These are phyloP conservation scores for Fragum fragum DNA, from an alignment of 2,888 invertebrate genomes.

Conservation along the genomic window DNA sequence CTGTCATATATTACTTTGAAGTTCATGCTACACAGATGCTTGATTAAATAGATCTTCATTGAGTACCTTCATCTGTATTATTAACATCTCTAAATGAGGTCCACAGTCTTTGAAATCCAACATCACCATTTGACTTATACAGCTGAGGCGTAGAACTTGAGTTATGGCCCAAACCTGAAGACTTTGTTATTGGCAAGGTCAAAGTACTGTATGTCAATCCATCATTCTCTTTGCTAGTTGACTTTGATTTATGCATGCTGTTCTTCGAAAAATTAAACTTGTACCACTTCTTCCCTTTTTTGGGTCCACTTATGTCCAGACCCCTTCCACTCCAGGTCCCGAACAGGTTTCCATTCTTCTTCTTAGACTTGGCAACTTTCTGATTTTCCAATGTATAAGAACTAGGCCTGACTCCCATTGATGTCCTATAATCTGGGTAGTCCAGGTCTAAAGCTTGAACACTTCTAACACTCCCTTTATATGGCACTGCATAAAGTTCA, in stretches of 20 bases:
- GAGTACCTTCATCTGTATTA: slow-evolving; percentile 2
- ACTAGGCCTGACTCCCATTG: neutral
- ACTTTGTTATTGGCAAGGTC: slow-evolving; percentile 42
- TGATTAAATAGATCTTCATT: neutral
- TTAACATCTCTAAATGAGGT: neutral
- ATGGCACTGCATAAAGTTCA: slow-evolving; percentile 19
- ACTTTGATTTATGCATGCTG: slow-evolving; percentile 38
- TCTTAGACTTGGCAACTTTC: slow-evolving; percentile 10
- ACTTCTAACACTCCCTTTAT: slow-evolving; percentile 19
- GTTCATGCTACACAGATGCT: slow-evolving; percentile 13
- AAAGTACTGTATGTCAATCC: slow-evolving; percentile 50
- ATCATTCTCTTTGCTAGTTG: slow-evolving; percentile 48
- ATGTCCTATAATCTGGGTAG: slow-evolving; percentile 7
- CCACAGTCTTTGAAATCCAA: slow-evolving; percentile 17
- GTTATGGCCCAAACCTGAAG: neutral
- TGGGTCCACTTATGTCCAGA: slow-evolving; percentile 19
- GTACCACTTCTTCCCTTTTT: slow-evolving; percentile 67
- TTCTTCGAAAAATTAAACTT: slow-evolving; percentile 53
- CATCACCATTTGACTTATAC: slow-evolving; percentile 14
- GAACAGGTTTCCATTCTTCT: slow-evolving; percentile 35
- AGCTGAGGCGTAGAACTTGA: neutral
- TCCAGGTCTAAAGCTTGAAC: neutral
- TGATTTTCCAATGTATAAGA: neutral
- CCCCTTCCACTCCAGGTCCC: slow-evolving; percentile 63
- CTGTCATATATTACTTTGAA: neutral